Base-by-base conservation (phyloP, 2,113 vertebrate genomes). In the Austrofundulus limnaeus region DNA sequence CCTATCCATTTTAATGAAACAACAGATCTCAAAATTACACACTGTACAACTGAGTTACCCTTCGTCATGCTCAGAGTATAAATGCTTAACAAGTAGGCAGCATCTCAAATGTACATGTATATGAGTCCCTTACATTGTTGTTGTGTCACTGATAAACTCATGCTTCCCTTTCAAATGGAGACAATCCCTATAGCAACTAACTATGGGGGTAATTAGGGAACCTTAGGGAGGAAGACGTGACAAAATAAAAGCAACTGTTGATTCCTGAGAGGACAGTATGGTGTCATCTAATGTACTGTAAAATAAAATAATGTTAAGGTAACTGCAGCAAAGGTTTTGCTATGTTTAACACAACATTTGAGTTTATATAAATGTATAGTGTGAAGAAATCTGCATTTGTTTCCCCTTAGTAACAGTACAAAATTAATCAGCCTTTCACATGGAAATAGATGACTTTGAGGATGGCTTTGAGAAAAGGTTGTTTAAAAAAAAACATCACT, bases 171-270 rank as follows among this genome's bases (percentile, higher is more conserved):
- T 64, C 62, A 45, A 62, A 59, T 39, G 62, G 72, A 80, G 66
- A 58, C 34, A 11, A 56, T 67, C 34, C 5, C 41, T 47, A 74
- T 62, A 63, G 77, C 49, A 78, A 77, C 77, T 34, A 56, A 58
- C 59, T 38, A 21, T 43, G 51, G 47, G 38, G 70, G 42, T 70
- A 61, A 88, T 76, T 80, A 76, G 42, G 47, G 23, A 45, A 63
- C 77, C 72, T 66, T 51, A 10, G 75, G 77, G 75, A 84, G 61
- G 75, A 77, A 83, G 59, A 72, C 17, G 60, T 3, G 45, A 73
- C 73, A 80, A 66, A 78, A 78, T 61, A 20, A 80, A 61, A 43
- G 68, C 73, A 80, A 55, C 54, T 63, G 55, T n/a, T 34, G 67
- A 68, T 23, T 61, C 72, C 54, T 42, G 8, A 12, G 69, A 43